phyloP scores from a whole-genome alignment of 2,113 vertebrate species.

The Rana temporaria region DNA sequence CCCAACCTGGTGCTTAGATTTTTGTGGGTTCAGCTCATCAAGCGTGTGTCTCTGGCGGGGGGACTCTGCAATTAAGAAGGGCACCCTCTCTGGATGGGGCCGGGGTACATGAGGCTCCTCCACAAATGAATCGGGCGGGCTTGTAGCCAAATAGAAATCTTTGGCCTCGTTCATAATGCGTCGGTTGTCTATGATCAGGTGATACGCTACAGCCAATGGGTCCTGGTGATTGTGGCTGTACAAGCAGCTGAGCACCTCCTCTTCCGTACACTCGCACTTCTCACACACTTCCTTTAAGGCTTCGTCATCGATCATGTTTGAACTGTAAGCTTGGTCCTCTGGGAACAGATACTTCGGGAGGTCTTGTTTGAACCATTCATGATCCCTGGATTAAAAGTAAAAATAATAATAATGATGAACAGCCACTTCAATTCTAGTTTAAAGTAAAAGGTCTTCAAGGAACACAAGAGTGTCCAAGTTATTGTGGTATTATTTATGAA shows the following conservation, averaged over 20 bases:
- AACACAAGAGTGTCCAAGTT: no score
- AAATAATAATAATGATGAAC: background rate
- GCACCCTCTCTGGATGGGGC: conserved; percentile 93
- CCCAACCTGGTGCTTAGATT: conserved; percentile 95
- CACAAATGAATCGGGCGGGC: conserved; percentile 92
- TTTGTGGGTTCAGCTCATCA: conserved; percentile 96
- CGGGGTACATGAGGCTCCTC: conserved; percentile 88
- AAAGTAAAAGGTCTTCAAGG: no score
- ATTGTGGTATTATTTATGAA: no score
- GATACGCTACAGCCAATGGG: conserved; percentile 92
- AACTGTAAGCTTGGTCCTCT: conserved; percentile 93
- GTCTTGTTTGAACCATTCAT: conserved; percentile 97
- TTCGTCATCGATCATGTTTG: conserved; percentile 97
- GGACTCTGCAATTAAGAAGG: conserved; percentile 88
- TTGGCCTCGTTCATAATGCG: conserved; percentile 98
- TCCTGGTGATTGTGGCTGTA: conserved; percentile 96
- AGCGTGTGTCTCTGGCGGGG: conserved; percentile 90
- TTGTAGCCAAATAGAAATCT: conserved; percentile 97
- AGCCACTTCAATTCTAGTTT: background rate
- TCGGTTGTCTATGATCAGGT: conserved; percentile 98
- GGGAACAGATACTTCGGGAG: conserved; percentile 97
- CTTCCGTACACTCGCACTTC: conserved; percentile 95
- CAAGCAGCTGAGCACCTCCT: conserved; percentile 92
- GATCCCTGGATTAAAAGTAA: conserved; percentile 77
- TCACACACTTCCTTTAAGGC: conserved; percentile 98